Conservation (phyloP, 2,797 vertebrate genomes). For the Borostomias antarcticus region DNA sequence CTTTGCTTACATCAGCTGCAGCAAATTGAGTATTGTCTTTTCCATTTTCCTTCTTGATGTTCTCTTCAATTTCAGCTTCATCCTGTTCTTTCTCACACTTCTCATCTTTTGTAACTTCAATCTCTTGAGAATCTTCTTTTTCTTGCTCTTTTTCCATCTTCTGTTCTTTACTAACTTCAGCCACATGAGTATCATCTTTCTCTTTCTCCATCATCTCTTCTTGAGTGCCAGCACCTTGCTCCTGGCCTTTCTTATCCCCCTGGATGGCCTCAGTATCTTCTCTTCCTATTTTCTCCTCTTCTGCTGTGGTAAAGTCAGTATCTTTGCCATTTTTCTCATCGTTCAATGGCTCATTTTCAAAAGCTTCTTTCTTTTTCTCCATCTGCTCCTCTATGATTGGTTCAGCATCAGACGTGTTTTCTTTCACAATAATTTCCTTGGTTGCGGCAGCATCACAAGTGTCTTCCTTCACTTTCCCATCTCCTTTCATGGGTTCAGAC, state of each 20-base stretch:
- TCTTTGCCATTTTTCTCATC: too few relatives aligned
- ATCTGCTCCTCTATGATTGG: background rate
- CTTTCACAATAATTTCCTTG: constrained; percentile 4
- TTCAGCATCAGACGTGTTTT: background rate
- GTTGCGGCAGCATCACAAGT: constrained; percentile 22
- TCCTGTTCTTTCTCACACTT: constrained; percentile 41
- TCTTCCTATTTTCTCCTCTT: background rate
- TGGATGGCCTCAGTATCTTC: background rate
- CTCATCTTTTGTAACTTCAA: constrained; percentile 53
- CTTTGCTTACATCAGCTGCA: background rate
- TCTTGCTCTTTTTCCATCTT: constrained; percentile 75
- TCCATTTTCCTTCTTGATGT: constrained; percentile 28
- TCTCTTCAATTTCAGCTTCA: constrained; percentile 11
- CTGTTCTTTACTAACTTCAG: constrained; percentile 72
- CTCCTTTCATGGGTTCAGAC: constrained; percentile 23
- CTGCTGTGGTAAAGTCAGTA: too few relatives aligned
- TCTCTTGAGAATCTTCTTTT: constrained; percentile 63
- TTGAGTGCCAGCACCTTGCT: constrained; percentile 5
- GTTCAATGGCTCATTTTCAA: background rate
- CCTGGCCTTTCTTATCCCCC: background rate
- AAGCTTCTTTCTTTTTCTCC: background rate
- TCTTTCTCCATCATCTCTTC: constrained; percentile 65
- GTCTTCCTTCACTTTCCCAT: constrained; percentile 40
- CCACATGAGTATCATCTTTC: constrained; percentile 69
- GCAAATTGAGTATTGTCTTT: constrained; percentile 36